A percentile compares a stretch with the other conserved stretches of the same genome.
These are phyloP conservation scores for Timema podura DNA, from an alignment of 2,888 invertebrate species.

Conservation along the genomic window DNA sequence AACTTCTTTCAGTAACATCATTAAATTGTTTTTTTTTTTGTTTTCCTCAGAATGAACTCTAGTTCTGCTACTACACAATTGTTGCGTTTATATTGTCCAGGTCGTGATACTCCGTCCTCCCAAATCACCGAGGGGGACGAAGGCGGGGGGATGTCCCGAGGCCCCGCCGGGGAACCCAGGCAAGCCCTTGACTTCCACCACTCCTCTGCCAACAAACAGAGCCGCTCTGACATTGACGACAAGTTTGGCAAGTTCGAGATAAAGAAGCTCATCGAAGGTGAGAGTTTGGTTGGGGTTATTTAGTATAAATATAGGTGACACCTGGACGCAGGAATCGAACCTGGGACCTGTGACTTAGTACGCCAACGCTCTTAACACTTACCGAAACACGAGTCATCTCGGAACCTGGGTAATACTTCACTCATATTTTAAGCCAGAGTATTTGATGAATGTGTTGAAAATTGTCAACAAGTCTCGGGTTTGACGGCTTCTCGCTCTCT, in stretches of 20 bases:
- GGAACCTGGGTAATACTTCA: too few relatives aligned
- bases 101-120: conserved; percentile 92
- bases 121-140: conserved; percentile 80
- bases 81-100: conserved; percentile 41
- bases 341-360: too few relatives aligned
- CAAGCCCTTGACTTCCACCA: conserved; percentile 42
- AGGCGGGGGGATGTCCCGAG: conserved; percentile 26
- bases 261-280: conserved; percentile 59
- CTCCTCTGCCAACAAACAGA: conserved; percentile 63
- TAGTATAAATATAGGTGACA: too few relatives aligned
- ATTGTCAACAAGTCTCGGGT: too few relatives aligned
- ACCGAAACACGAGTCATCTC: too few relatives aligned
- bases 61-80: not conserved
- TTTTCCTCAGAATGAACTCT: not conserved
- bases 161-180: conserved; percentile 40
- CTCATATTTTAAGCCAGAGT: too few relatives aligned
- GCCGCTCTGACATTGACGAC: conserved; percentile 93
- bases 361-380: too few relatives aligned
- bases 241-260: conserved; percentile 99
- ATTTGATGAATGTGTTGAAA: too few relatives aligned
- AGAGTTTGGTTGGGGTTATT: not conserved
- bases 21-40: not conserved
- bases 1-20: too few relatives aligned
- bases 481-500: too few relatives aligned
- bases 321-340: too few relatives aligned